A percentile compares a stretch with the other conserved stretches of the same genome.
phyloP scores from a whole-genome alignment of 2,888 invertebrate species.

The Scaptomyza parva region DNA sequence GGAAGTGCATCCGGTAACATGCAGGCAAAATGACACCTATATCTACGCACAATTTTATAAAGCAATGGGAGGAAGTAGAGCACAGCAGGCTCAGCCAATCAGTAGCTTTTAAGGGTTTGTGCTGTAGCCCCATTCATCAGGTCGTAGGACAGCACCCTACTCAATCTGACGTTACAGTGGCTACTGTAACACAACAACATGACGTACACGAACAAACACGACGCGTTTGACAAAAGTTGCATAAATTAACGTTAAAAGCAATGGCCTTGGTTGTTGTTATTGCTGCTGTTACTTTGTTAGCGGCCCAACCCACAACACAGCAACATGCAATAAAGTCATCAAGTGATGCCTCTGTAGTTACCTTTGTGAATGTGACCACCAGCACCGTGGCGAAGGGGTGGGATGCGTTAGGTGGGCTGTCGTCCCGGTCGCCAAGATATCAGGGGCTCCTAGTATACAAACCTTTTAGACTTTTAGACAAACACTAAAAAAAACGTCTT shows the following conservation, averaged over 20 bases:
- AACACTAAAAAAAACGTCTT: too few species aligned
- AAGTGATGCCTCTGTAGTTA: conserved; percentile 61
- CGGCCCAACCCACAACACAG: conserved; percentile 37
- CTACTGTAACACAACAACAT: conserved; percentile 42
- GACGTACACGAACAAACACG: conserved; percentile 46
- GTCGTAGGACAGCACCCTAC: conserved; percentile 7
- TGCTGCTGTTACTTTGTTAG: conserved; percentile 67
- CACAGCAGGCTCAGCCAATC: conserved; percentile 46
- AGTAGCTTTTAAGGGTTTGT: conserved; percentile 43
- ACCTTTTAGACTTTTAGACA: too few species aligned
- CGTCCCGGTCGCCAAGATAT: too few species aligned
- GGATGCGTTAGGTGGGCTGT: too few species aligned
- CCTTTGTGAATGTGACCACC: conserved; percentile 39
- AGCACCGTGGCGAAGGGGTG: too few species aligned
- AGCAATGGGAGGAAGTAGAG: conserved; percentile 18
- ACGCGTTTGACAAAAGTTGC: conserved; percentile 77
- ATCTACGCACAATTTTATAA: conserved; percentile 23
- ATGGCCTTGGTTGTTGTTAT: conserved; percentile 51
- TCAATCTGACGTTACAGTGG: conserved; percentile 26
- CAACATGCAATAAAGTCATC: conserved; percentile 78
- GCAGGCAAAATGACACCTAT: conserved; percentile 47
- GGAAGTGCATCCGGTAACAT: conserved; percentile 62
- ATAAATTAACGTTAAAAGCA: conserved; percentile 80
- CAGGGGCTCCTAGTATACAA: too few species aligned
- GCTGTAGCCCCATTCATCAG: conserved; percentile 8